Evolutionary conservation across 2,888 invertebrate genomes (phyloP), one percentile per base, ranked within the genome.

Genomic region (Megalurothrips usitatus): DNA sequence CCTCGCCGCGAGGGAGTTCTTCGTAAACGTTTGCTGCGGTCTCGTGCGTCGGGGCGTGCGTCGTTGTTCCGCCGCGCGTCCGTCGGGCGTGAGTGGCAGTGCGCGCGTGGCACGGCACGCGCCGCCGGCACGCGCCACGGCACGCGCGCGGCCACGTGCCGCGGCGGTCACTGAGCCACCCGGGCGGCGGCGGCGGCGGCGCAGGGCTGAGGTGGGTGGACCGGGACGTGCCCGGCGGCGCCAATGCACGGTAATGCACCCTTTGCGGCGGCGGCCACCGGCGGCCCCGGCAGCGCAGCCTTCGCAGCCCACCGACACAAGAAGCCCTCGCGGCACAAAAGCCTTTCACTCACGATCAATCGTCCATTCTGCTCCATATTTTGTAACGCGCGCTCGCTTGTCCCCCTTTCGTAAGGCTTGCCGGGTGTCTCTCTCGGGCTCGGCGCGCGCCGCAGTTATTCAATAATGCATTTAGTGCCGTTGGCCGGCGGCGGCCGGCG

Each of bases 291-390:
- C n/a, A n/a, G n/a, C n/a, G 34, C 34, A 43, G 34, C 34, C 34
- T 43, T 6, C 6, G 34, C n/a, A n/a, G n/a, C n/a, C n/a, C n/a
- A n/a, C n/a, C n/a, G n/a, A n/a, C 49, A 49, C 52, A 52, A 14
- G 17, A 52, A 6, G 34, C 34, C 34, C 34, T 17, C 26, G 68
- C 68, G 26, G 19, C 68, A 75, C 68, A 75, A 75, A 26, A 26
- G 68, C 68, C 68, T 75, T 75, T 26, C 68, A 75, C 68, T 75
- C 68, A n/a, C 23, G 68, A 68, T 68, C 68, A 68, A 68, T 68
- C 68, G 68, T n/a, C 68, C 23, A 23, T 26, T 26, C 23, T 26
- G 68, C 68, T 75, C 68, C 68, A 75, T 26, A 75, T 75, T 68
- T 68, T 68, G 68, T 68, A 68, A 68, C 23, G 26, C 23, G 68